Base-by-base conservation (phyloP, 2,888 invertebrate genomes). In the Ormyrus rosae region DNA sequence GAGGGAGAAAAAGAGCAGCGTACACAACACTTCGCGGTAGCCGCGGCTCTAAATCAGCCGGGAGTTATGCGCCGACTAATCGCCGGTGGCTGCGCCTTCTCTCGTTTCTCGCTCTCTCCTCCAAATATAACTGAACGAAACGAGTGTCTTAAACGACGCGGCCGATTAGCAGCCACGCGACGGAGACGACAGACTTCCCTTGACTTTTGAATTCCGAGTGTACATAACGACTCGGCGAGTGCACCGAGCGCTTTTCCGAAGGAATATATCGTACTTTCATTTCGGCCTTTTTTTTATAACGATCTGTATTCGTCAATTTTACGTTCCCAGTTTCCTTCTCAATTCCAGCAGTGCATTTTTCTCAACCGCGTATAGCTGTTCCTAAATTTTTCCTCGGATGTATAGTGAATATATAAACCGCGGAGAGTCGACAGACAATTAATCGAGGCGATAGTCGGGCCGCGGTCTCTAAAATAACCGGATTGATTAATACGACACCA, bases 21-120 rank as follows among this genome's bases (percentile, higher is more conserved):
- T 55, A 45, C 55, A 73, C 51, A 63, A 46, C 74, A 76, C 65
- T 80, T 81, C 78, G 83, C 78, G 82, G 84, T 82, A 83, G 85
- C 83, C 81, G 84, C 76, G 84, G 81, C 86, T 85, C 83, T 90
- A 90, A 90, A 90, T 90, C 88, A 89, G 86, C 65, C 84, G 6
- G 11, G 86, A 90, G 89, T 89, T 90, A 89, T 89, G 88, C 87
- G 89, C 84, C 88, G 90, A 90, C 90, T 90, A 90, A 90, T 90
- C 89, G 89, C 88, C 87, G 88, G 86, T 19, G 19, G 5, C 53
- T 68, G 84, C 84, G 81, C 85, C 84, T 86, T 86, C 13, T 51
- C 48, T n/a, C n/a, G 13, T 82, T 85, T 86, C 83, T 19, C 84
- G 81, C 85, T 82, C 81, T 83, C 85, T 85, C 85, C 85, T 84